Evolutionary conservation across 2,888 invertebrate species (phyloP).

Genomic region (Pachymerium ferrugineum): DNA sequence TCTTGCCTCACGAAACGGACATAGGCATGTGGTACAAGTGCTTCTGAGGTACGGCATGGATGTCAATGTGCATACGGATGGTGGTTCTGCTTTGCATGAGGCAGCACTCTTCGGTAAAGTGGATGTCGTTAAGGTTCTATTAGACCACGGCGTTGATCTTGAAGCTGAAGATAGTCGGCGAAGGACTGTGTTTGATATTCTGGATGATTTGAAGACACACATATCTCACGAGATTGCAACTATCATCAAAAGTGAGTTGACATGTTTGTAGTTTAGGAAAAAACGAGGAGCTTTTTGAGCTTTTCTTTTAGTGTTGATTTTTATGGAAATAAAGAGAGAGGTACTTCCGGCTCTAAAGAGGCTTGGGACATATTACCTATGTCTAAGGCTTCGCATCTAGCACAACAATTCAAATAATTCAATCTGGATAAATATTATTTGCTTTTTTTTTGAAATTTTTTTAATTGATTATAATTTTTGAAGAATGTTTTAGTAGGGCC

Average conservation of each 20-base stretch:
- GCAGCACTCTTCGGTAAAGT: conserved; percentile 87
- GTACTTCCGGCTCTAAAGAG: too few relatives aligned
- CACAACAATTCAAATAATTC: too few relatives aligned
- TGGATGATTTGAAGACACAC: conserved; percentile 81
- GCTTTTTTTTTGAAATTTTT: too few relatives aligned
- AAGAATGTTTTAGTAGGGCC: too few relatives aligned
- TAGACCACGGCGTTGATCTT: conserved; percentile 65
- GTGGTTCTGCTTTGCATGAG: conserved; percentile 88
- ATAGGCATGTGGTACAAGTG: conserved; percentile 64
- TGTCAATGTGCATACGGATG: conserved; percentile 76
- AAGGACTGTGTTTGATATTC: conserved; percentile 77
- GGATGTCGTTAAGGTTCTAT: conserved; percentile 73
- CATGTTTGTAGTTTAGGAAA: neutral
- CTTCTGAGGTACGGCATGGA: conserved; percentile 78
- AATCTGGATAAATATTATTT: too few relatives aligned
- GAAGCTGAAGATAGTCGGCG: conserved; percentile 70
- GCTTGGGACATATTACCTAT: too few relatives aligned
- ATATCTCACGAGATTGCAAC: conserved; percentile 79
- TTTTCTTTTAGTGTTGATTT: too few relatives aligned
- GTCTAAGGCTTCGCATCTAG: too few relatives aligned
- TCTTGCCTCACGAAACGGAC: conserved; percentile 83
- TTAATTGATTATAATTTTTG: too few relatives aligned
- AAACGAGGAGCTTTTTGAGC: neutral
- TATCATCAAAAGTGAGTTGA: conserved; percentile 62
- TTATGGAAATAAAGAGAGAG: too few relatives aligned